A percentile compares a stretch with the other conserved stretches of the same genome.
Evolutionary conservation across 2,888 invertebrate species (phyloP).

Genomic region (Teinopalpus imperialis): DNA sequence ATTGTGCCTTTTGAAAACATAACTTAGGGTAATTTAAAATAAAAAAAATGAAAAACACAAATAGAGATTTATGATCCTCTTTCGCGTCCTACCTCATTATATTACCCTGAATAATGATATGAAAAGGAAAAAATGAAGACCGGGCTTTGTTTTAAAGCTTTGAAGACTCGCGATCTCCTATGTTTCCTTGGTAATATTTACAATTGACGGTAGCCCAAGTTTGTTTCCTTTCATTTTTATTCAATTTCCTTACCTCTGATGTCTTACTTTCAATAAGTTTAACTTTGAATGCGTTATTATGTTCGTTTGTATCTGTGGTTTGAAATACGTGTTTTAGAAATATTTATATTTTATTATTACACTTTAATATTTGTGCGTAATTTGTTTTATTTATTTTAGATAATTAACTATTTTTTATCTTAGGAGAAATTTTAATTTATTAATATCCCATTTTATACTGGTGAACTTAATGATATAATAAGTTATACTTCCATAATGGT

Average conservation of each 20-base stretch:
- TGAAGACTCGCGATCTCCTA: constrained; percentile 2
- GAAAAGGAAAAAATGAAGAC: constrained; percentile 16
- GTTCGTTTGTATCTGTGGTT: too few relatives aligned
- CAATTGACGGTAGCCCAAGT: constrained; percentile 12
- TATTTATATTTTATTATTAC: too few relatives aligned
- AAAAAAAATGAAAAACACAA: constrained; percentile 19
- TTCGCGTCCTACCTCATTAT: constrained; percentile 16
- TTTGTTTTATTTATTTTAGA: too few relatives aligned
- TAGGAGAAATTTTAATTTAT: too few relatives aligned
- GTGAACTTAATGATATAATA: too few relatives aligned
- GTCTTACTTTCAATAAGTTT: background rate
- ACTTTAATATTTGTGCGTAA: too few relatives aligned
- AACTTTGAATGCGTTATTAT: background rate
- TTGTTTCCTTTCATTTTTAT: constrained; percentile 8
- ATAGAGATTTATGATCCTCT: constrained; percentile 23
- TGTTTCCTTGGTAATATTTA: constrained; percentile 13
- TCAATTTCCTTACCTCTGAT: constrained; percentile 4
- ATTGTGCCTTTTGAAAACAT: constrained; percentile 19
- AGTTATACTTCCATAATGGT: too few relatives aligned
- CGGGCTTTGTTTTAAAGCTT: constrained; percentile 9
- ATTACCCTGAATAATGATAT: constrained; percentile 18
- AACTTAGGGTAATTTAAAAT: constrained; percentile 22
- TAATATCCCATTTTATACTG: too few relatives aligned
- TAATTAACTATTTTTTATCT: too few relatives aligned
- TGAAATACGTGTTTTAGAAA: too few relatives aligned